phyloP scores from a whole-genome alignment of 2,888 invertebrate species.

The Thereva nobilitata region DNA sequence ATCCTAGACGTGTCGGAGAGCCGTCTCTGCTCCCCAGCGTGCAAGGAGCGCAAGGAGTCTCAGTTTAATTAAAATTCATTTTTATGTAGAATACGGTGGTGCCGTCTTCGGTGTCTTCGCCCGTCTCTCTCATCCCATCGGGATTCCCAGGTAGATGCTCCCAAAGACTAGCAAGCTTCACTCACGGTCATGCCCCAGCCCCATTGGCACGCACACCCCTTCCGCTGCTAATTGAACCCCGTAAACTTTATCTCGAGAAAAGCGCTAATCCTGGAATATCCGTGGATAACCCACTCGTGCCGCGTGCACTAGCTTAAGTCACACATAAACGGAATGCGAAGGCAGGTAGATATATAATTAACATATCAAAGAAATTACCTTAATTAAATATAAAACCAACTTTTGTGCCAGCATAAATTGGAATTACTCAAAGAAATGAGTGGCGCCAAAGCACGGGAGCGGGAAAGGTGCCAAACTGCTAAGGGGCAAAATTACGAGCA shows the following conservation, averaged over 20 bases:
- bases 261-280: not conserved
- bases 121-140: no score
- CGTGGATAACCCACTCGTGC: not conserved
- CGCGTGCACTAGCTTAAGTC: conserved; percentile 5
- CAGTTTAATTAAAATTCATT: conserved; percentile 29
- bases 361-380: conserved; percentile 33
- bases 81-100: conserved; percentile 19
- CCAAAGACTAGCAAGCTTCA: conserved; percentile 14
- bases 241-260: conserved; percentile 21
- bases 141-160: not conserved
- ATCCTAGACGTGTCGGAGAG: no score
- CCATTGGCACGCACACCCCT: conserved; percentile 5
- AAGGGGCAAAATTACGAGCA: not conserved
- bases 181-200: not conserved
- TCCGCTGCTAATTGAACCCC: conserved; percentile 21
- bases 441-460: not conserved
- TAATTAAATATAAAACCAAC: conserved; percentile 32
- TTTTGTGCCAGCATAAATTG: conserved; percentile 30
- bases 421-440: conserved; percentile 17
- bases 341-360: conserved; percentile 13
- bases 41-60: conserved; percentile 8
- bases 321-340: conserved; percentile 2
- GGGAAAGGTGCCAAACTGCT: not conserved
- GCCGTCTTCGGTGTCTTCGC: no score
- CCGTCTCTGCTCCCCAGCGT: no score